These are phyloP conservation scores for Pristionchus fissidentatus DNA, from an alignment of 2,888 invertebrate species.

Conservation along the genomic window DNA sequence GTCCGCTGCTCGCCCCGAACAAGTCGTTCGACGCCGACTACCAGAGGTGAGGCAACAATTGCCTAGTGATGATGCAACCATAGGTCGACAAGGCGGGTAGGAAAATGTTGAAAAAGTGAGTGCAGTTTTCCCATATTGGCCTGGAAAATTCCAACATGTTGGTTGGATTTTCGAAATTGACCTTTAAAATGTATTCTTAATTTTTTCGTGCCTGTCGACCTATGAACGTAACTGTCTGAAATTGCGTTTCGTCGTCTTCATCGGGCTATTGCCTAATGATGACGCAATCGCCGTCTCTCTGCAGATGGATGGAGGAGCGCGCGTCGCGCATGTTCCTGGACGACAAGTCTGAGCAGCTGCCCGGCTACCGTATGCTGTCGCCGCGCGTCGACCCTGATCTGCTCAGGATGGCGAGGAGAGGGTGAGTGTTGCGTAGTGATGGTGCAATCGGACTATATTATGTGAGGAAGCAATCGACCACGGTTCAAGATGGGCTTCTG, in stretches of 20 bases:
- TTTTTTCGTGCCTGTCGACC: too few relatives aligned
- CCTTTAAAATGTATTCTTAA: too few relatives aligned
- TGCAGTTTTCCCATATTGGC: not conserved
- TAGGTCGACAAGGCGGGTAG: slow-evolving; percentile 69
- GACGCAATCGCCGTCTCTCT: not conserved
- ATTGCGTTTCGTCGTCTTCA: too few relatives aligned
- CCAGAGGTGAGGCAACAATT: slow-evolving; percentile 56
- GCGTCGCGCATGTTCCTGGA: slow-evolving; percentile 70
- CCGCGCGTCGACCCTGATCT: slow-evolving; percentile 73
- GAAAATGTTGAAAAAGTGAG: too few relatives aligned
- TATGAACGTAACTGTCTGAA: too few relatives aligned
- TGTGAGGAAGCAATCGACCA: not conserved
- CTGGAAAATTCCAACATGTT: too few relatives aligned
- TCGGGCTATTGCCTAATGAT: not conserved
- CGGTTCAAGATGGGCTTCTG: too few relatives aligned
- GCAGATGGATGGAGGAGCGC: slow-evolving; percentile 70
- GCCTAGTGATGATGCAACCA: too few relatives aligned
- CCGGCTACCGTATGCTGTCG: slow-evolving; percentile 81
- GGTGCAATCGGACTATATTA: too few relatives aligned
- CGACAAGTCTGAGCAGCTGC: slow-evolving; percentile 53
- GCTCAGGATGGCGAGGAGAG: slow-evolving; percentile 59
- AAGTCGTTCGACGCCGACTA: slow-evolving; percentile 68
- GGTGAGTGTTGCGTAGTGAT: slow-evolving; percentile 50
- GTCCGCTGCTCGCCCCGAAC: slow-evolving; percentile 53
- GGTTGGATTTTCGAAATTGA: too few relatives aligned